Evolutionary conservation across 2,797 vertebrate species (phyloP).

Genomic region (Tinamus major): DNA sequence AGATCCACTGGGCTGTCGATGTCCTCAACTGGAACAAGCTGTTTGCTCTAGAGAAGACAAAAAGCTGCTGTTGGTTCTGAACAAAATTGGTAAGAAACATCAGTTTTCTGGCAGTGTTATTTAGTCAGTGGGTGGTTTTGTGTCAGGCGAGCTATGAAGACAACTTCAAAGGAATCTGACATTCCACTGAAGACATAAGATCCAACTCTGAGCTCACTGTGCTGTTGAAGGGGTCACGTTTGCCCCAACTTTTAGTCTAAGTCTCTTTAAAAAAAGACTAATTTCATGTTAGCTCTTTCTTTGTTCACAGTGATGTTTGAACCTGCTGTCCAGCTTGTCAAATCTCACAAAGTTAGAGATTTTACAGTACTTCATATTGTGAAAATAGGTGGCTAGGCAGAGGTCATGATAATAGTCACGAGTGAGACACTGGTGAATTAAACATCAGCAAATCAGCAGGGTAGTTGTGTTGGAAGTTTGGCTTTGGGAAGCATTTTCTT

Average conservation of each 20-base stretch:
- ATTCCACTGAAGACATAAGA: constrained; percentile 77
- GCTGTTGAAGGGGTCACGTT: neutral
- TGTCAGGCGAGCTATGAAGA: constrained; percentile 77
- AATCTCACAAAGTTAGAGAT: neutral
- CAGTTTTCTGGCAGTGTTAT: neutral
- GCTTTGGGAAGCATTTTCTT: neutral
- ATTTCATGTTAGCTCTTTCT: neutral
- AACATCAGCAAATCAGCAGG: neutral
- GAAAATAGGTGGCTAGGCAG: neutral
- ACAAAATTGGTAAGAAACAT: constrained; percentile 89
- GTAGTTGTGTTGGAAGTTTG: neutral
- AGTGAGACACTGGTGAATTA: neutral
- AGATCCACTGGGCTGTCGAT: constrained; percentile 92
- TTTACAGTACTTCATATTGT: neutral
- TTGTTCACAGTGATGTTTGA: neutral
- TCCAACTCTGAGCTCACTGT: constrained; percentile 82
- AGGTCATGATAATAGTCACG: neutral
- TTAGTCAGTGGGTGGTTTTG: neutral
- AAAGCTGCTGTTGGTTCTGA: constrained; percentile 90
- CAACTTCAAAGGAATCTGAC: constrained; percentile 70
- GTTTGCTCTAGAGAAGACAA: constrained; percentile 84
- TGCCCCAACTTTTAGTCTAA: neutral
- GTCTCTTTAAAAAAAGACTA: neutral
- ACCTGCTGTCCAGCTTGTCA: neutral
- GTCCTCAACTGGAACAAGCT: constrained; percentile 90